A percentile compares a stretch with the other conserved stretches of the same genome.
Evolutionary conservation across 2,888 invertebrate genomes (phyloP).

Genomic region (Ophion ellenae): DNA sequence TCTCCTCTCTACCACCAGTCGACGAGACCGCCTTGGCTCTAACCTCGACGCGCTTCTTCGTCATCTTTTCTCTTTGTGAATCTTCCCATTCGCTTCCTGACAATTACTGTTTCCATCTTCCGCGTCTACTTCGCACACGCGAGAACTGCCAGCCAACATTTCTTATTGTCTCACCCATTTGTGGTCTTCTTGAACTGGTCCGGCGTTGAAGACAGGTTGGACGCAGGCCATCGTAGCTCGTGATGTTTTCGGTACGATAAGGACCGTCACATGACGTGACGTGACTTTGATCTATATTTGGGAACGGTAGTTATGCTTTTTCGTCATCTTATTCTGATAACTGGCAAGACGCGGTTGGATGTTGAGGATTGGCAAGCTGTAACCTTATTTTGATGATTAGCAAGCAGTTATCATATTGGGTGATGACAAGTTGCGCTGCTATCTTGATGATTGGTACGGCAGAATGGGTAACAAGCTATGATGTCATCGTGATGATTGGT

Average conservation of each 20-base stretch:
- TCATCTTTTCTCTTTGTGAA: constrained; percentile 47
- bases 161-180: not conserved
- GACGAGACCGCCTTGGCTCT: constrained; percentile 43
- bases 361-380: not conserved
- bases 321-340: not conserved
- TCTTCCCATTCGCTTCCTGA: constrained; percentile 10
- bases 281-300: not conserved
- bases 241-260: not conserved
- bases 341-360: not conserved
- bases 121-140: not conserved
- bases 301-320: not conserved
- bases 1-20: constrained; percentile 68
- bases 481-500: too few species aligned
- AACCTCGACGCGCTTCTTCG: constrained; percentile 37
- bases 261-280: not conserved
- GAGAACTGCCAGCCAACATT: not conserved
- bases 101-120: not conserved
- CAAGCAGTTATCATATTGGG: too few species aligned
- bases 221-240: not conserved
- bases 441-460: too few species aligned
- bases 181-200: not conserved
- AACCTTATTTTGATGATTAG: not conserved
- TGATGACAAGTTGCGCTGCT: too few species aligned
- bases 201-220: not conserved
- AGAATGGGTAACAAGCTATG: too few species aligned